These are phyloP conservation scores for Hypolimnas misippus DNA, from an alignment of 2,888 invertebrate species.

Conservation along the genomic window DNA sequence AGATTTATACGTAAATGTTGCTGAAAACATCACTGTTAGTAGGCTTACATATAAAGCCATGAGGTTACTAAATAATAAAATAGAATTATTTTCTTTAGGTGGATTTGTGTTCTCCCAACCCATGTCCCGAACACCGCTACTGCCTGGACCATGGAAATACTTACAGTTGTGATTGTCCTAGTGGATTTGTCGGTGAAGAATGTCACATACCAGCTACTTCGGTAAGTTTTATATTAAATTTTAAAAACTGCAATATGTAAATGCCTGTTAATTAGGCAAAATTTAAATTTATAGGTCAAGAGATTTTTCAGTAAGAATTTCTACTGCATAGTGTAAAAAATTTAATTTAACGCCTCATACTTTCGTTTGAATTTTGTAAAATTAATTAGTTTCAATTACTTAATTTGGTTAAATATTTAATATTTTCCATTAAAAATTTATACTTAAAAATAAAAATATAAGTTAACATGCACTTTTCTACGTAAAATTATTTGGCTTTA, in stretches of 20 bases:
- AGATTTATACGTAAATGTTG: no score
- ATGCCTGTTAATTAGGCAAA: background rate
- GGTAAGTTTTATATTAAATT: constrained; percentile 69
- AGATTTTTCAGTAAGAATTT: constrained; percentile 1
- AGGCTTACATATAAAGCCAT: no score
- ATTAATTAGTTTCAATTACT: background rate
- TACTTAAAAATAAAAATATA: background rate
- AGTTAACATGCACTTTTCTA: background rate
- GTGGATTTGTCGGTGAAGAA: constrained; percentile 87
- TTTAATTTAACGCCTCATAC: background rate
- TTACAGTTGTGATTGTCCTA: constrained; percentile 89
- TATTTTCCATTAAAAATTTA: background rate
- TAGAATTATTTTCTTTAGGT: constrained; percentile 74
- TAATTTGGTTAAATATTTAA: background rate
- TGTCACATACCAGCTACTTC: constrained; percentile 87
- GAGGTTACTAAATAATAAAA: no score
- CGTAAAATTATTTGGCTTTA: no score
- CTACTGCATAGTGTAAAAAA: background rate
- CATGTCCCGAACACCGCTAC: constrained; percentile 86
- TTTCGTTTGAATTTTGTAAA: background rate
- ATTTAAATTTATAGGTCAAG: constrained; percentile 8
- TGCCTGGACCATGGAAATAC: constrained; percentile 90
- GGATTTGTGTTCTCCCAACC: constrained; percentile 88
- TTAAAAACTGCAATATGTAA: background rate
- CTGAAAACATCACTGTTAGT: no score